Evolutionary conservation across 2,797 vertebrate genomes (phyloP), one percentile per base, ranked within the genome.

Genomic region (Alca torda): DNA sequence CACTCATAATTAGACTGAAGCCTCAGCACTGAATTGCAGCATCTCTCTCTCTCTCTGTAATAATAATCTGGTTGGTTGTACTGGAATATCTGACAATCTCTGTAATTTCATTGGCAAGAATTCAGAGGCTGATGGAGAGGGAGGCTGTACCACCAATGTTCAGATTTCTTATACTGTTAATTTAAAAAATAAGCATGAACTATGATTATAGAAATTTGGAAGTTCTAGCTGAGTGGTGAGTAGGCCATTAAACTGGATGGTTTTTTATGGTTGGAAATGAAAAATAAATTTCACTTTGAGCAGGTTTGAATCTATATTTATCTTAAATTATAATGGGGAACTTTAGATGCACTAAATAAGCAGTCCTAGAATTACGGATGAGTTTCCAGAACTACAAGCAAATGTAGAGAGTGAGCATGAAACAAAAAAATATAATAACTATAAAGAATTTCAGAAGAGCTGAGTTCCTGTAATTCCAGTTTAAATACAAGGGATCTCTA

Each of bases 141-240:
- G 37, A 23, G 13, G 5, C 31, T 69, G 16, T 65, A 39, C 4
- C 9, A 65, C 3, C 0, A 0, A 43, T 28, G 23, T 54, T 82
- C 26, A 51, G 4, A 31, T 85, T 92, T 87, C 70, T 89, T 73
- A 61, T 6, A 25, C 5, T 37, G 9, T 6, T 83, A 6, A 26
- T 76, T 73, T 41, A 20, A 83, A 87, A 95, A 84, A 26, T 41
- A 31, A 68, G 1, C 14, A n/a, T 67, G 26, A 76, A 54, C 16
- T 11, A 13, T 54, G 18, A 54, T 37, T n/a, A 20, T 13, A 60
- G 59, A 83, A 80, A 67, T 63, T 11, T 74, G 13, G 10, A 84
- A 9, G 8, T 76, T 83, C 33, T 51, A 69, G 33, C 6, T 73
- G 45, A 48, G 16, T 25, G 2, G 10, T 64, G 24, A 11, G 2